Percentiles rank a stretch among this genome's conserved stretches.
These are phyloP conservation scores for Platichthys flesus DNA, from an alignment of 2,113 vertebrate species.

Conservation along the genomic window DNA sequence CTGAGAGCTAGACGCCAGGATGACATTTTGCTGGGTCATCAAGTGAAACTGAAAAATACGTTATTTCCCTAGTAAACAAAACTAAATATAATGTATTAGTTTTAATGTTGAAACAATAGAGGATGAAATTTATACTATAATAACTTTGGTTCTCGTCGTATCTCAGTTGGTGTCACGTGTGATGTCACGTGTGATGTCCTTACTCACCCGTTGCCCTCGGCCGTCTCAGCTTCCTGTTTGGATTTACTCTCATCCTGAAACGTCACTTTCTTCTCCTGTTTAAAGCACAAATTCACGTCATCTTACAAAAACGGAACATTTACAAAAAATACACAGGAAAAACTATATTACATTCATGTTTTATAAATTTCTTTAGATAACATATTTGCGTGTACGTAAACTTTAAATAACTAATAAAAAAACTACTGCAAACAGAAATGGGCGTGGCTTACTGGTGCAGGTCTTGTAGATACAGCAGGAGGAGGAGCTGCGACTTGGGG, in stretches of 20 bases:
- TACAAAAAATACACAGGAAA: not conserved
- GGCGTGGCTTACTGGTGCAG: conserved; percentile 39
- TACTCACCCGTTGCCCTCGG: conserved; percentile 65
- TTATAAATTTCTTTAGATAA: too few species aligned
- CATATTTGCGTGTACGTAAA: too few species aligned
- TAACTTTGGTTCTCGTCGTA: not conserved
- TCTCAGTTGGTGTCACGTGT: not conserved
- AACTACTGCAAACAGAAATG: not conserved
- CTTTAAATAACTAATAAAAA: too few species aligned
- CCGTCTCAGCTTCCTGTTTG: too few species aligned
- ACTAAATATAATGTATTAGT: too few species aligned
- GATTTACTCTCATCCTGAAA: conserved; percentile 61
- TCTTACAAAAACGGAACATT: not conserved
- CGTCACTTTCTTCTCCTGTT: conserved; percentile 75
- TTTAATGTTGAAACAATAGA: not conserved
- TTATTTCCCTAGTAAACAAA: too few species aligned
- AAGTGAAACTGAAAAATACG: too few species aligned
- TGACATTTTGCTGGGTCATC: not conserved
- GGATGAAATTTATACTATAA: not conserved
- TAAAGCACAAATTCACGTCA: not conserved
- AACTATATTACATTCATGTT: too few species aligned
- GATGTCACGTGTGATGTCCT: too few species aligned
- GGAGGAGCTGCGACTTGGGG: not conserved
- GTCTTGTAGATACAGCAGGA: not conserved
- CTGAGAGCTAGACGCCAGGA: conserved; percentile 35